A percentile compares a stretch with the other conserved stretches of the same genome.
Conservation (phyloP, 2,888 invertebrate species). For the Digitonthophagus gazella region DNA sequence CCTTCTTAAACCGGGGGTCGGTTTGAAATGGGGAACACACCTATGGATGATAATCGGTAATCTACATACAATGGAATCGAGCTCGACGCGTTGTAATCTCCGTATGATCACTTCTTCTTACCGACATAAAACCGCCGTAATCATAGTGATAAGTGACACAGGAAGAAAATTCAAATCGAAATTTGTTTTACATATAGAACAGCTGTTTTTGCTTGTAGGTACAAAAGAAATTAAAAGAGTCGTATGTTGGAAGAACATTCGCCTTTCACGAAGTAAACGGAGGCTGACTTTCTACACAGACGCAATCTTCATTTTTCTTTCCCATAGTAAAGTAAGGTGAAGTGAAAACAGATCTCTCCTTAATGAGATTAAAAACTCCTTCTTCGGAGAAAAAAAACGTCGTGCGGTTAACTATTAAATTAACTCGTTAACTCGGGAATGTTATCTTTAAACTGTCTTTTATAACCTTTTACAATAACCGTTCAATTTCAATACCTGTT, state of each 20-base stretch:
- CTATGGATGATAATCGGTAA: background rate
- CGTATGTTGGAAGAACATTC: background rate
- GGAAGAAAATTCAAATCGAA: background rate
- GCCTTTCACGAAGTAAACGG: background rate
- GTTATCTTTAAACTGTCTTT: background rate
- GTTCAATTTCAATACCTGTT: background rate
- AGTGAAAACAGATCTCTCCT: background rate
- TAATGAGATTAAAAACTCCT: background rate
- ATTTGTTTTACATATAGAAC: too few relatives aligned
- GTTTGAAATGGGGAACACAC: background rate
- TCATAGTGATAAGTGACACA: background rate
- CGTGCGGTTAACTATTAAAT: background rate
- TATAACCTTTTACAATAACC: background rate
- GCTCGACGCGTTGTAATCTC: background rate
- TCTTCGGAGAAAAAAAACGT: background rate
- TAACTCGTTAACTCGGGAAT: background rate
- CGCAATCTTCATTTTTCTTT: background rate
- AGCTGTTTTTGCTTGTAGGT: too few relatives aligned
- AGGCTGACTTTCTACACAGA: background rate
- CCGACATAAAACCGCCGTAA: background rate
- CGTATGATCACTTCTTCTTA: background rate
- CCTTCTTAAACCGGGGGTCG: background rate
- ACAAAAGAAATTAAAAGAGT: too few relatives aligned
- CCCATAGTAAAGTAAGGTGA: background rate
- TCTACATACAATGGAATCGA: background rate